A percentile compares a stretch with the other conserved stretches of the same genome.
These are phyloP conservation scores for Temnothorax ravouxi DNA, from an alignment of 2,888 invertebrate genomes.

Conservation along the genomic window DNA sequence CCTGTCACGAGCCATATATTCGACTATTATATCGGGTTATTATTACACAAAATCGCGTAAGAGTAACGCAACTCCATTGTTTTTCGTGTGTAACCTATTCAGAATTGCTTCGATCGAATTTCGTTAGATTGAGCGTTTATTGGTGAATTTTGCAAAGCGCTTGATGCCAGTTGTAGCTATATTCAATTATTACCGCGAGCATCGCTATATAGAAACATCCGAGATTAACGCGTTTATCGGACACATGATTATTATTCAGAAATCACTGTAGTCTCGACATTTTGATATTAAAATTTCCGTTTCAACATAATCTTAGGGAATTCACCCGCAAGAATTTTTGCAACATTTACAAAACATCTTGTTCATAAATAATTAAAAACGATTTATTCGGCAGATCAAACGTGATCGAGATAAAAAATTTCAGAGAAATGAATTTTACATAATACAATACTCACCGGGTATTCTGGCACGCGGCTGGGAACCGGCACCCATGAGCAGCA, in stretches of 20 bases:
- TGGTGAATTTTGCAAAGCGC: slow-evolving; percentile 33
- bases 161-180: background rate
- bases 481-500: slow-evolving; percentile 87
- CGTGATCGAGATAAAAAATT: background rate
- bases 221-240: slow-evolving; percentile 10
- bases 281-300: background rate
- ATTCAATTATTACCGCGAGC: background rate
- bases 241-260: background rate
- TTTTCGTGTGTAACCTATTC: slow-evolving; percentile 18
- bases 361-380: background rate
- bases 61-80: slow-evolving; percentile 16
- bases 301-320: background rate
- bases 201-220: background rate
- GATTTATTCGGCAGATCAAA: background rate
- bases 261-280: background rate
- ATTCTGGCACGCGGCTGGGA: slow-evolving; percentile 85
- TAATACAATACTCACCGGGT: slow-evolving; percentile 81
- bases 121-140: slow-evolving; percentile 18
- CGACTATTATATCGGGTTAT: background rate
- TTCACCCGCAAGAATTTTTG: background rate
- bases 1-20: background rate
- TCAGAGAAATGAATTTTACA: background rate
- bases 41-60: background rate
- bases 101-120: slow-evolving; percentile 4
- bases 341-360: background rate